Percentiles rank a stretch among this genome's conserved stretches.
These are phyloP conservation scores for Nematostella vectensis DNA, from an alignment of 92 coral and sea anemone genomes.

Conservation along the genomic window DNA sequence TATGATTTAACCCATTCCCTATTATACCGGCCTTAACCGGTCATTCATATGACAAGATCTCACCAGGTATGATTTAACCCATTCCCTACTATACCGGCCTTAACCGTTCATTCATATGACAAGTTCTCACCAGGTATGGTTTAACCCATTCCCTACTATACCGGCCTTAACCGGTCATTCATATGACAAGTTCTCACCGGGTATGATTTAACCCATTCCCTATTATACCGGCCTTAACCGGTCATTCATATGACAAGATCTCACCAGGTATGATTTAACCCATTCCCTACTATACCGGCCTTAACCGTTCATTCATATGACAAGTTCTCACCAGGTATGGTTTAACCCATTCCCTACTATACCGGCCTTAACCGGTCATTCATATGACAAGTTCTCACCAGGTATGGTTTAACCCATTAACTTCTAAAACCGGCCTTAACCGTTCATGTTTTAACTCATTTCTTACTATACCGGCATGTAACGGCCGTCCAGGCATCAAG, in stretches of 20 bases:
- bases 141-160: not conserved
- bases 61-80: slow-evolving; percentile 80
- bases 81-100: not conserved
- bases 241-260: too few species aligned
- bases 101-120: too few species aligned
- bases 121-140: slow-evolving; percentile 88
- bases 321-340: slow-evolving; percentile 87
- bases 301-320: too few species aligned
- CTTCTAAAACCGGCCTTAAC: slow-evolving; percentile 84
- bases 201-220: slow-evolving; percentile 28
- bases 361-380: too few species aligned
- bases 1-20: slow-evolving; percentile 9
- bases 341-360: not conserved
- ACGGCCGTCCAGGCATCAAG: too few species aligned
- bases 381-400: slow-evolving; percentile 91
- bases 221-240: too few species aligned
- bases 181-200: slow-evolving; percentile 94
- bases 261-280: slow-evolving; percentile 83
- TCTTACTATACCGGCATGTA: not conserved
- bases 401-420: too few species aligned
- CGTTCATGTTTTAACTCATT: slow-evolving; percentile 56
- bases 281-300: too few species aligned
- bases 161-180: too few species aligned
- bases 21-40: too few species aligned
- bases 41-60: too few species aligned